These are phyloP conservation scores for Agrotis segetum DNA, from an alignment of 2,888 invertebrate species.

Conservation along the genomic window DNA sequence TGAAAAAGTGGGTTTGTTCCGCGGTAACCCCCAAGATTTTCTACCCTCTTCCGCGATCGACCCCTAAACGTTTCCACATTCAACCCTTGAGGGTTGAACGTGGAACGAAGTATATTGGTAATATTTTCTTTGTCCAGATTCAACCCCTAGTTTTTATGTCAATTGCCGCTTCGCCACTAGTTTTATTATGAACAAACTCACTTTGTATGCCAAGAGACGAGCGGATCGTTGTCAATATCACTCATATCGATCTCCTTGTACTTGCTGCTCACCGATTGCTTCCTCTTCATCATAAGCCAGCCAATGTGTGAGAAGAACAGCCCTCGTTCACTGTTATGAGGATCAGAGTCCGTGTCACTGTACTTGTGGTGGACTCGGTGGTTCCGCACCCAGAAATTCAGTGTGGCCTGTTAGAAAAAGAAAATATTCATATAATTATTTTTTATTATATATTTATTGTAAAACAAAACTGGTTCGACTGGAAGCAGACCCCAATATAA, in stretches of 20 bases:
- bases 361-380: slow-evolving; percentile 30
- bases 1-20: too few species aligned
- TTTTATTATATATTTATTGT: too few species aligned
- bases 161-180: too few species aligned
- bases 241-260: slow-evolving; percentile 25
- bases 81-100: too few species aligned
- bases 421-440: neutral
- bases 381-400: slow-evolving; percentile 20
- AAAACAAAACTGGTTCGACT: too few species aligned
- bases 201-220: slow-evolving; percentile 21
- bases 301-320: slow-evolving; percentile 26
- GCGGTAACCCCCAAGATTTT: too few species aligned
- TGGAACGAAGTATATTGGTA: too few species aligned
- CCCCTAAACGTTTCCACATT: too few species aligned
- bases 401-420: slow-evolving; percentile 1
- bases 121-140: too few species aligned
- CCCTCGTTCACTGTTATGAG: slow-evolving; percentile 22
- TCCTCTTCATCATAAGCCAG: slow-evolving; percentile 37
- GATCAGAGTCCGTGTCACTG: slow-evolving; percentile 30
- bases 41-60: too few species aligned
- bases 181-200: slow-evolving; percentile 14
- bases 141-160: too few species aligned
- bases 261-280: slow-evolving; percentile 19
- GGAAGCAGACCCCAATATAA: too few species aligned
- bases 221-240: slow-evolving; percentile 27